Evolutionary conservation across 2,888 invertebrate species (phyloP), one percentile per base, ranked within the genome.

Genomic region (Galerucella nymphaeae): DNA sequence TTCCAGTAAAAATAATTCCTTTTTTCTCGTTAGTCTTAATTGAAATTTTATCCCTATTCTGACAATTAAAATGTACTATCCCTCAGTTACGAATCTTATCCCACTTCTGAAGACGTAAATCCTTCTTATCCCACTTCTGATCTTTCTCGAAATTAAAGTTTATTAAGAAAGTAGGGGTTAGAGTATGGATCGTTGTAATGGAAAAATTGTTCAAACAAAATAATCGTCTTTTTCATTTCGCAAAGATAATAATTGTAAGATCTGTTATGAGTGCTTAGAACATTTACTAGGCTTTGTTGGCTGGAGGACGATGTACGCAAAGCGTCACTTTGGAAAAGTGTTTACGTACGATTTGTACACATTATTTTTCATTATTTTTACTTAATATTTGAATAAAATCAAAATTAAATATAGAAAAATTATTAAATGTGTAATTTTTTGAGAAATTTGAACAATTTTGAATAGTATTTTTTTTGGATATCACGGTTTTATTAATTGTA

Each of bases 21-120:
- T 63, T 69, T 69, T 69, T 63, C 62, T 16, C 69, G 57, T 69
- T 55, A 42, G 18, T 55, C 48, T 63, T 70, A 70, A 70, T 70
- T 70, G 70, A 63, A 70, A 70, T 70, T 70, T 63, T 70, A 70
- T 70, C 62, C 70, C 53, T 57, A 20, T 70, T 70, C 57, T 70
- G 64, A 63, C 70, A 70, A 63, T 70, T 70, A 70, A 70, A 70
- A 70, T 64, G 63, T 70, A 70, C 63, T 59, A 70, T 70, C 42
- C 63, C 20, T 53, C 63, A 70, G 41, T 62, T 59, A 59, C 59
- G 59, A 59, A 59, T 30, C 38, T 66, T 66, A 66, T 66, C 45
- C 66, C 58, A 58, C 45, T 67, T 67, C 48, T 30, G 45, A 42
- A 67, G 59, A 67, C 59, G 59, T 42, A 67, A 67, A 67, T 57